Percentiles rank a stretch among this genome's conserved stretches.
phyloP scores from a whole-genome alignment of 2,797 vertebrate genomes.

The Natrix natrix region DNA sequence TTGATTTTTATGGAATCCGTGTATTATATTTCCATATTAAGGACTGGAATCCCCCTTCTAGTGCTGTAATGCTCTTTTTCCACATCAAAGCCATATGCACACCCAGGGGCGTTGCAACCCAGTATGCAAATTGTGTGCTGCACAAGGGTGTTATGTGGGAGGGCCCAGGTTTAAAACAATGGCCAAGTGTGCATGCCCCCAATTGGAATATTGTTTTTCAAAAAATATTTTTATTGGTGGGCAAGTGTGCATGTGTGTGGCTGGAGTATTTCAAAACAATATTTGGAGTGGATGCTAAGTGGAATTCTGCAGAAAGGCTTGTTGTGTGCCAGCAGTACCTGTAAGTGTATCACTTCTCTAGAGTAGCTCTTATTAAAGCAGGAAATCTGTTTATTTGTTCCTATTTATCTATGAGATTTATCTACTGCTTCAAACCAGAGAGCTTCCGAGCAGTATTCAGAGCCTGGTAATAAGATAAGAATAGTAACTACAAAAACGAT shows the following conservation, averaged over 20 bases:
- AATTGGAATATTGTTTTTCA: background rate
- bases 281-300: background rate
- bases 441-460: background rate
- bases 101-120: background rate
- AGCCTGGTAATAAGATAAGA: background rate
- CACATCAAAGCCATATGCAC: background rate
- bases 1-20: background rate
- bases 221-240: background rate
- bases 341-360: background rate
- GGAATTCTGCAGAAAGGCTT: background rate
- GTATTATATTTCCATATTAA: background rate
- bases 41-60: background rate
- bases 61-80: background rate
- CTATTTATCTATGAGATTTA: background rate
- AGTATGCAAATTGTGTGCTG: background rate
- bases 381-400: background rate
- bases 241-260: background rate
- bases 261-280: background rate
- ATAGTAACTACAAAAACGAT: background rate
- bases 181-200: background rate
- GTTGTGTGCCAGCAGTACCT: background rate
- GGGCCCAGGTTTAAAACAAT: background rate
- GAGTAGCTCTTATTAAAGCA: background rate
- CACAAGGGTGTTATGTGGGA: background rate
- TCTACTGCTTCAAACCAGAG: background rate